A percentile compares a stretch with the other conserved stretches of the same genome.
Conservation (phyloP, 2,797 vertebrate species). For the Sciurus carolinensis region DNA sequence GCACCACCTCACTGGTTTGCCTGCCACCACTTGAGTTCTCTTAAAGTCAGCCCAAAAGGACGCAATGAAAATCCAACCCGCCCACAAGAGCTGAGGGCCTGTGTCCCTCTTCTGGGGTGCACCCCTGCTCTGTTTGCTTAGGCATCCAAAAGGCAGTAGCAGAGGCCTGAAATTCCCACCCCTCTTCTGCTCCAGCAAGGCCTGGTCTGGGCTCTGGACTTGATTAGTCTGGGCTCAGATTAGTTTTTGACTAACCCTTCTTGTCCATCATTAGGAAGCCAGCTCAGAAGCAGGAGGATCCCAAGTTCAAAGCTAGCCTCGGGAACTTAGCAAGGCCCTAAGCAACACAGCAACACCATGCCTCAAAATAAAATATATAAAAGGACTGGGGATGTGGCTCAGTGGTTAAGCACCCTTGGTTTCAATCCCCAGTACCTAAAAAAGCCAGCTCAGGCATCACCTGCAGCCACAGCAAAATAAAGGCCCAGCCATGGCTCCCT, state of each 20-base stretch:
- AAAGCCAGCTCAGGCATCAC: not conserved
- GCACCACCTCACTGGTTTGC: not conserved
- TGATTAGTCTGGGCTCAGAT: not conserved
- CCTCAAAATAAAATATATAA: too few relatives aligned
- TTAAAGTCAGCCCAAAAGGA: not conserved
- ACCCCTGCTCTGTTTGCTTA: too few relatives aligned
- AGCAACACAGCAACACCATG: too few relatives aligned
- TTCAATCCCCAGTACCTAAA: too few relatives aligned
- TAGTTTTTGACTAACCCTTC: not conserved
- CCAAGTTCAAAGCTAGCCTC: too few relatives aligned
- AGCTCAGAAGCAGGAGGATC: too few relatives aligned
- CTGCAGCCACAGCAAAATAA: not conserved
- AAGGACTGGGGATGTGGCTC: too few relatives aligned
- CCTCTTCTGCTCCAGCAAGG: not conserved
- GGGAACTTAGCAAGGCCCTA: too few relatives aligned
- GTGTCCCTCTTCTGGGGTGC: accelerated
- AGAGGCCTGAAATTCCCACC: not conserved
- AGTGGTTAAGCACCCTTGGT: too few relatives aligned
- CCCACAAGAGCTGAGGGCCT: accelerated
- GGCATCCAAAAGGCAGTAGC: not conserved
- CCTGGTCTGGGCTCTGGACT: not conserved
- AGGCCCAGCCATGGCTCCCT: not conserved
- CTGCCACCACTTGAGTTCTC: not conserved
- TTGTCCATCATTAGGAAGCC: not conserved
- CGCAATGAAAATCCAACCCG: not conserved